phyloP scores from a whole-genome alignment of 2,797 vertebrate genomes.

The Furcifer pardalis region DNA sequence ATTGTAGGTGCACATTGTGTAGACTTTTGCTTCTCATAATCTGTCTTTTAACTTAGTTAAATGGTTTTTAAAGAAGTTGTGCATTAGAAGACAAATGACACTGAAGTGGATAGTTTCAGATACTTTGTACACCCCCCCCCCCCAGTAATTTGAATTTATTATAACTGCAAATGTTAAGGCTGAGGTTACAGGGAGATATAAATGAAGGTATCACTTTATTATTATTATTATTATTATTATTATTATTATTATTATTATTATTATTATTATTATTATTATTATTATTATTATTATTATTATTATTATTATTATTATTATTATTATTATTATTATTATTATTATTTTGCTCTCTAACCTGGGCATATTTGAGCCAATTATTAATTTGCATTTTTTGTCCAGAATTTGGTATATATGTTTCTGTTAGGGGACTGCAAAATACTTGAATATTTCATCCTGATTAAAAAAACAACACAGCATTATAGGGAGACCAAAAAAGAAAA shows the following conservation, averaged over 20 bases:
- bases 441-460: not conserved
- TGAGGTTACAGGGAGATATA: not conserved
- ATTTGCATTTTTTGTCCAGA: not conserved
- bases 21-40: not conserved
- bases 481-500: no score
- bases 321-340: not conserved
- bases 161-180: no score
- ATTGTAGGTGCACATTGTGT: not conserved
- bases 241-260: not conserved
- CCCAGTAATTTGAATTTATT: not conserved
- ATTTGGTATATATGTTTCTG: not conserved
- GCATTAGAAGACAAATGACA: not conserved
- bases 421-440: not conserved
- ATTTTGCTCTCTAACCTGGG: not conserved
- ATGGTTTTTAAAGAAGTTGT: not conserved
- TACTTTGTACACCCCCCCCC: not conserved
- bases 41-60: not conserved
- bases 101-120: not conserved
- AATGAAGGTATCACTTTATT: no score
- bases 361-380: not conserved
- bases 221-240: not conserved
- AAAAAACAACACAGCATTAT: not conserved
- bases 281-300: not conserved
- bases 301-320: not conserved
- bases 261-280: not conserved